Base-by-base conservation (phyloP, 2,113 vertebrate genomes). In the Paramisgurnus dabryanus region DNA sequence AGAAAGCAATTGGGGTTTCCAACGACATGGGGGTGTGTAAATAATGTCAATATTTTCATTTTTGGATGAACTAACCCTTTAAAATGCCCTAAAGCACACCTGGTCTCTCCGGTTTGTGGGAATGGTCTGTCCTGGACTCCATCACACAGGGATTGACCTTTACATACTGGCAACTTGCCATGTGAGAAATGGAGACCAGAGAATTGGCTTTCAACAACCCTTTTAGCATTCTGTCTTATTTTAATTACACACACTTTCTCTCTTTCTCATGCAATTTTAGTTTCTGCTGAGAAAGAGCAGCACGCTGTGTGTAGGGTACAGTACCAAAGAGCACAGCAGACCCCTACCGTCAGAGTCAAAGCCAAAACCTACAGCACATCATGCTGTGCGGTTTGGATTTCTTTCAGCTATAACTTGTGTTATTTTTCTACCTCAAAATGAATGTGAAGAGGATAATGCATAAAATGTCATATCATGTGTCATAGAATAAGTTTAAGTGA, bases 61-160 rank as follows among this genome's bases (percentile, higher is more conserved):
- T 57, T 57, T 5, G 53, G 53, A 15, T 17, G 15, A 57, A 5
- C 53, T 6, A 12, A 6, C 53, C 13, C 0, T 57, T 57, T 15
- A 17, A 6, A 6, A 7, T 57, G 5, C 6, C 17, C 53, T 15
- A 47, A 6, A 47, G 45, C 10, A 57, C 53, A 57, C 53, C 53
- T 57, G 53, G 53, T 57, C 10, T n/a, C 3, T 15, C 6, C 13
- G 15, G 6, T 6, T 1, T 57, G 53, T 17, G 15, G 1, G 53
- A 57, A 17, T 57, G 6, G 53, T 13, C 53, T 11, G 53, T 57
- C 76, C 68, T n/a, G 50, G 43, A 17, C 50, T 64, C 61, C 71
- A 66, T 86, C 76, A 76, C 65, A 27, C 64, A 80, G 68, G 66
- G 65, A 67, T 80, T 85, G 58, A 75, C 27, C 58, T 75, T 75